Evolutionary conservation across 1,140 invertebrate species (phyloP), one percentile per base, ranked within the genome.

Genomic region (Schlechtendalia chinensis): DNA sequence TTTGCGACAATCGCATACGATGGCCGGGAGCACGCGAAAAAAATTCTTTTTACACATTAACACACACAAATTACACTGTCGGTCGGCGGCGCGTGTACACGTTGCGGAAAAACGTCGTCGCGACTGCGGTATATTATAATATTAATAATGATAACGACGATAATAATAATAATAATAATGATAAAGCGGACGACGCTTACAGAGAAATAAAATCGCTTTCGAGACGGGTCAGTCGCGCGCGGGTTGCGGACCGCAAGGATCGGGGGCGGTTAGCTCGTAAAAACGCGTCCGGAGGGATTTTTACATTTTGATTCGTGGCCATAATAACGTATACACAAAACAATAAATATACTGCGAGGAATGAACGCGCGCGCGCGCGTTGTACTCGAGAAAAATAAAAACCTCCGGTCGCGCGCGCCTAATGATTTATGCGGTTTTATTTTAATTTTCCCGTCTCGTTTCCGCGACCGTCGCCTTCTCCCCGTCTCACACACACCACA

Each of bases 391-490:
- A 74, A 54, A 74, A 74, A 74, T 74, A 74, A 74, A 39, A 77
- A 77, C 56, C 74, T 59, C 39, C 54, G 54, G 32, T 59, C 56
- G 56, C 54, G 29, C 29, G 39, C 29, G 39, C 54, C 29, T 39
- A 77, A 77, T 77, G 74, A 77, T 77, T 77, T 77, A 77, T 77
- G 53, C 56, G 29, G 74, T 77, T 59, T 77, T 59, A 77, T 77
- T 77, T 77, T 77, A 77, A 77, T 77, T 77, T 77, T 77, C 32
- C 71, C 53, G 71, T 74, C 53, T 74, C 53, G n/a, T n/a, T n/a
- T n/a, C n/a, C n/a, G n/a, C n/a, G n/a, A n/a, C 59, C 59, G 6
- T 17, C 27, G 17, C 27, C 27, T 5, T 1, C 61, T 17, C 61
- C 27, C 1, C 17, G 53, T 58, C 54, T 11, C n/a, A 10, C 10